Conservation (phyloP, 1,140 invertebrate genomes). For the Eulimnadia texana region DNA sequence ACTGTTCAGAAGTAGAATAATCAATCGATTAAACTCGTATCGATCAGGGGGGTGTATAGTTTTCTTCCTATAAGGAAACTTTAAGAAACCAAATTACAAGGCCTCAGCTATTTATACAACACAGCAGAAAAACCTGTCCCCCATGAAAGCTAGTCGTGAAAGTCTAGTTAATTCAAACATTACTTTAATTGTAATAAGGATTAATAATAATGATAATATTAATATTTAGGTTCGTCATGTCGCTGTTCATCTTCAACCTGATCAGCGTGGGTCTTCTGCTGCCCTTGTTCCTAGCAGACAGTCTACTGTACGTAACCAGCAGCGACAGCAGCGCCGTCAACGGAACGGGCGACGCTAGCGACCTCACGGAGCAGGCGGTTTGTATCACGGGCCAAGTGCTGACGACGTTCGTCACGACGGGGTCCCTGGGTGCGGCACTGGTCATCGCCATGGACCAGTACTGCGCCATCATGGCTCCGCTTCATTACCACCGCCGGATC, state of each 20-base stretch:
- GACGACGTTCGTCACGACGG: conserved; percentile 36
- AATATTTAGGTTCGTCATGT: conserved; percentile 47
- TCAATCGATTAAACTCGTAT: no score
- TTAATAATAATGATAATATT: conserved; percentile 20
- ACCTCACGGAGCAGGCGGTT: conserved; percentile 23
- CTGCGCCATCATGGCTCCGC: conserved; percentile 68
- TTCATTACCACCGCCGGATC: conserved; percentile 64
- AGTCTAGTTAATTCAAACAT: not conserved
- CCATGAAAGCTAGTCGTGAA: no score
- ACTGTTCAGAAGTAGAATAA: no score
- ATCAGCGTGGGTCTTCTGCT: conserved; percentile 43
- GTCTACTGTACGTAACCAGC: conserved; percentile 14
- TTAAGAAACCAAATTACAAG: no score
- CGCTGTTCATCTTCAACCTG: conserved; percentile 47
- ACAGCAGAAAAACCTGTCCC: no score
- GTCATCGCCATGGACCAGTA: conserved; percentile 74
- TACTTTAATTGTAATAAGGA: not conserved
- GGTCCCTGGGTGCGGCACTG: conserved; percentile 51
- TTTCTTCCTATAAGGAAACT: no score
- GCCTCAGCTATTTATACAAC: no score
- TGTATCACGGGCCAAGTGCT: conserved; percentile 37
- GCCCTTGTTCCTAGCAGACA: conserved; percentile 39
- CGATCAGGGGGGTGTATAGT: no score
- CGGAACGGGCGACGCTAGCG: conserved; percentile 10
- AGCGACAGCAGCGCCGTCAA: conserved; percentile 23